phyloP scores from a whole-genome alignment of 2,797 vertebrate species.

The Ctenosaura bakeri region DNA sequence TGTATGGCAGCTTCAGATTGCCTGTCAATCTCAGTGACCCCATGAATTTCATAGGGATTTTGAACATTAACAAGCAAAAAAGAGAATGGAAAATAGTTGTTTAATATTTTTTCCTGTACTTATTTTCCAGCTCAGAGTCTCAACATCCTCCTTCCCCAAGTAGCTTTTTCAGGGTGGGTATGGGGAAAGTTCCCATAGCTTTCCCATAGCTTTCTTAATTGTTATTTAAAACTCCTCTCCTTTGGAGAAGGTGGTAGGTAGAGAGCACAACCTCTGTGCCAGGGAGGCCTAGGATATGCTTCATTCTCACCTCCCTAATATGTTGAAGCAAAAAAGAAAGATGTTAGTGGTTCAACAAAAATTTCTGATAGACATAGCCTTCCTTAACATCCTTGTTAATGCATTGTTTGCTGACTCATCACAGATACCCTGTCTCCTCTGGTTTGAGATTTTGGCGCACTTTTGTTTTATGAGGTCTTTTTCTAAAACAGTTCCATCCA shows the following conservation, averaged over 20 bases:
- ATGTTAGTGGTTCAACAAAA: background rate
- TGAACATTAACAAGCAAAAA: background rate
- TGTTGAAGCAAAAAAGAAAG: background rate
- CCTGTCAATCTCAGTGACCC: too few species aligned
- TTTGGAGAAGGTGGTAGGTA: background rate
- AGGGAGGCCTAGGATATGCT: background rate
- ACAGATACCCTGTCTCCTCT: background rate
- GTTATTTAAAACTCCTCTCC: too few species aligned
- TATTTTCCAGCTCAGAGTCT: background rate
- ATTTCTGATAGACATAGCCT: background rate
- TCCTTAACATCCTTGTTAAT: background rate
- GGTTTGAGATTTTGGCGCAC: background rate
- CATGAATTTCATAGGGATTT: background rate
- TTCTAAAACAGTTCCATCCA: background rate
- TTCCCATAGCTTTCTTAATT: background rate
- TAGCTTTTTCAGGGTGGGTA: background rate
- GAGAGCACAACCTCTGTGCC: background rate
- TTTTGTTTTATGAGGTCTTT: background rate
- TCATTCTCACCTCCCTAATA: background rate
- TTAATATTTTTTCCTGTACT: background rate
- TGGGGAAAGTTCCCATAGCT: background rate
- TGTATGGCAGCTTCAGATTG: too few species aligned
- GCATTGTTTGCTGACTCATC: background rate
- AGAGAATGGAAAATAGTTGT: background rate
- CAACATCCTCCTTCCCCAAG: background rate